Base-by-base conservation (phyloP, 1,140 invertebrate species). In the Hyposmocoma kahamanoa region DNA sequence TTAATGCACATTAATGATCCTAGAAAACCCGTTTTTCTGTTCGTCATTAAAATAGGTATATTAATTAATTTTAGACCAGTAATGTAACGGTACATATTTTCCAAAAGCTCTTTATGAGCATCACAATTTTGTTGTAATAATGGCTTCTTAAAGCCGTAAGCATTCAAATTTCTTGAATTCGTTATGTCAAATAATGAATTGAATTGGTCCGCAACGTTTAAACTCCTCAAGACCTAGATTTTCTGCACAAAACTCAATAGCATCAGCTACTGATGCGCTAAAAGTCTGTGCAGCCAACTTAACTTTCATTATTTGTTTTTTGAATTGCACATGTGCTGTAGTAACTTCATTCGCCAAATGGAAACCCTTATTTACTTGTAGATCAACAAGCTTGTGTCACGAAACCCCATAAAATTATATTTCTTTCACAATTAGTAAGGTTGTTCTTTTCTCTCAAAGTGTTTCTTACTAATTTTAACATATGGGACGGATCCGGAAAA, bases 181-280 rank as follows among this genome's bases (percentile, higher is more conserved):
- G 62, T 41, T 4, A 66, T 44, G 46, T 71, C 56, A 50, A 71
- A 71, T 5, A 66, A 15, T 32, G 51, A 51, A 47, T 60, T 56
- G 17, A 64, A 19, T n/a, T 66, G 10, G 42, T 21, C 5, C 44
- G 41, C 21, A 22, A 50, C 50, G 36, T 53, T 51, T 3, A 47
- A 65, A 68, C 15, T 44, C 34, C n/a, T 50, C 30, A 26, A 51
- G 42, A 34, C 49, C 15, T 32, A 54, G 34, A 21, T 49, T 22
- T 11, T 42, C 44, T n/a, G n/a, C 18, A 24, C 50, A 43, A 32
- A 54, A 45, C 32, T 53, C 13, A 2, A 69, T n/a, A 10, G 59
- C 52, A 38, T 57, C 45, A 10, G 62, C 62, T 15, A 62, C 53
- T 32, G 57, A 57, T 9, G 22, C 26, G 28, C 62, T 67, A 1